Conservation (phyloP, 2,113 vertebrate genomes). For the Anarhynchus alexandrinus region DNA sequence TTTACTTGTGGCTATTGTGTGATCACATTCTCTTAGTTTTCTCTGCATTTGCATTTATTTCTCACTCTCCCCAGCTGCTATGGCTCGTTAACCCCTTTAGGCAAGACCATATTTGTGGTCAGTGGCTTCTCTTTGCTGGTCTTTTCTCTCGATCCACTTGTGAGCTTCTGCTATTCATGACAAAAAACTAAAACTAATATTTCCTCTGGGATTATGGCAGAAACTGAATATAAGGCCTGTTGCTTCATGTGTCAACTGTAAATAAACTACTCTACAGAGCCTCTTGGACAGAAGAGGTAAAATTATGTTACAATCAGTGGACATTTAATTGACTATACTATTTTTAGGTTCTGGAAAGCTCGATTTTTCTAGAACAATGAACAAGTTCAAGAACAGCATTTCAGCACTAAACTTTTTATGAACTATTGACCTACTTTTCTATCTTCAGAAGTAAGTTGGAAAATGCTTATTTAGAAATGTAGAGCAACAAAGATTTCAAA, state of each 20-base stretch:
- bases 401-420: not conserved
- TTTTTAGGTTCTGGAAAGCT: not conserved
- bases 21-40: not conserved
- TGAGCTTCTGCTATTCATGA: not conserved
- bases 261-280: not conserved
- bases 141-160: not conserved
- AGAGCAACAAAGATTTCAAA: not conserved
- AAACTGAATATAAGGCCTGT: not conserved
- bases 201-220: not conserved
- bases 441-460: not conserved
- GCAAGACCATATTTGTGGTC: not conserved
- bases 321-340: not conserved
- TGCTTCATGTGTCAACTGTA: not conserved
- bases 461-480: not conserved
- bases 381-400: not conserved
- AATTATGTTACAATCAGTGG: not conserved
- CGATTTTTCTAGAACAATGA: not conserved
- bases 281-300: not conserved
- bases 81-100: not conserved
- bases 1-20: slow-evolving; percentile 3
- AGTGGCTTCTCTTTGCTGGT: not conserved
- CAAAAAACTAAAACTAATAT: not conserved
- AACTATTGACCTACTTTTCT: not conserved
- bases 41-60: slow-evolving; percentile 1
- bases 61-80: not conserved